Evolutionary conservation across 2,797 vertebrate species (phyloP).

Genomic region (Lophotriccus pileatus): DNA sequence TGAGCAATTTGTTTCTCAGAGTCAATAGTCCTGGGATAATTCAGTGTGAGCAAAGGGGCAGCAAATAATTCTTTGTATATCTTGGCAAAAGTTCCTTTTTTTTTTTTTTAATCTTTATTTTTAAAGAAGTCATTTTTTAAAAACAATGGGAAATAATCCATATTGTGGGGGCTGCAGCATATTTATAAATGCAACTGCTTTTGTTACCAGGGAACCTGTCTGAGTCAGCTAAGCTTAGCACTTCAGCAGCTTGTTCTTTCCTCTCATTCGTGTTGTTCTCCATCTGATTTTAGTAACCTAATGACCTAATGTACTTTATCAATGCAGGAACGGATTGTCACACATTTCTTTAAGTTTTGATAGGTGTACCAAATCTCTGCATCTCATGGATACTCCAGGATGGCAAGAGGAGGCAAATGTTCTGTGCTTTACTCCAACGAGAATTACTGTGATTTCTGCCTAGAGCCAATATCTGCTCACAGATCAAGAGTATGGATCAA

Average conservation of each 20-base stretch:
- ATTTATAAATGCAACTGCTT: conserved; percentile 69
- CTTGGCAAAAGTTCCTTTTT: conserved; percentile 25
- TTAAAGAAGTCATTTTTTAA: conserved; percentile 35
- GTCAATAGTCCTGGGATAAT: not conserved
- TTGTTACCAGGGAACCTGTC: conserved; percentile 73
- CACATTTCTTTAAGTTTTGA: not conserved
- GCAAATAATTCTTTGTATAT: not conserved
- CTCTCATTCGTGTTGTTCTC: conserved; percentile 34
- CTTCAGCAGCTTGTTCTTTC: conserved; percentile 68
- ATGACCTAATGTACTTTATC: conserved; percentile 54
- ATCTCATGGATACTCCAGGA: not conserved
- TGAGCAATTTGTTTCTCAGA: not conserved
- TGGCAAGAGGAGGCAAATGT: not conserved
- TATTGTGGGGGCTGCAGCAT: conserved; percentile 48
- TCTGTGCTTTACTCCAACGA: not conserved
- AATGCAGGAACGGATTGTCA: conserved; percentile 21
- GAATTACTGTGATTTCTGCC: not conserved
- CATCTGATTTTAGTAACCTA: conserved; percentile 65
- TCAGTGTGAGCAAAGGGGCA: not conserved
- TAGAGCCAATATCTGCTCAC: not conserved
- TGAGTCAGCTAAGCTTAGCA: conserved; percentile 69
- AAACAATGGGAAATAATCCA: conserved; percentile 64
- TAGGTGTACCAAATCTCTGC: not conserved
- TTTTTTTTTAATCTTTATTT: conserved; percentile 45
- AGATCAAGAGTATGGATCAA: not conserved